Conservation (phyloP, 2,888 invertebrate genomes). For the Didymodactylos carnosus region DNA sequence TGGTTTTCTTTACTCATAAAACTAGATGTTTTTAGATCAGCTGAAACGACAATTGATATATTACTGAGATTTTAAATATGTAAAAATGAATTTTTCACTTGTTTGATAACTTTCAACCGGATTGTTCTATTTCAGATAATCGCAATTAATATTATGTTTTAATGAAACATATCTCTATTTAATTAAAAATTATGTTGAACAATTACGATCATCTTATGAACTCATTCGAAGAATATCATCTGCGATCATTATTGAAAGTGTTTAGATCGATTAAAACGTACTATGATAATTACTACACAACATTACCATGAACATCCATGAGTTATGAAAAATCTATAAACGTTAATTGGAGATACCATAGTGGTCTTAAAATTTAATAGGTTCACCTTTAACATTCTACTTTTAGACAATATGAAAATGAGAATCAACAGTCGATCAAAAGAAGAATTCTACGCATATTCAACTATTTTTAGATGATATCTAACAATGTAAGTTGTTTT, state of each 20-base stretch:
- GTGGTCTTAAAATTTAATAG: not conserved
- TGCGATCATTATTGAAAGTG: slow-evolving; percentile 25
- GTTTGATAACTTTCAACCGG: not conserved
- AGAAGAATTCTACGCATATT: slow-evolving; percentile 35
- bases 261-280: slow-evolving; percentile 27
- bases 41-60: slow-evolving; percentile 60
- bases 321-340: not conserved
- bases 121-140: slow-evolving; percentile 19
- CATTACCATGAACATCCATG: slow-evolving; percentile 63
- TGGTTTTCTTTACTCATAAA: too few relatives aligned
- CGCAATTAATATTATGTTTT: slow-evolving; percentile 21
- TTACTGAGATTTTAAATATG: slow-evolving; percentile 58
- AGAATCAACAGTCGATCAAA: slow-evolving; percentile 35
- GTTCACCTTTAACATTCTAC: not conserved
- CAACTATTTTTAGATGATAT: slow-evolving; percentile 27
- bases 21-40: slow-evolving; percentile 44
- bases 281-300: slow-evolving; percentile 52
- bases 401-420: slow-evolving; percentile 34
- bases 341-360: too few relatives aligned
- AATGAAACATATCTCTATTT: slow-evolving; percentile 33
- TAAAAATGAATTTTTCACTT: slow-evolving; percentile 11
- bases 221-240: slow-evolving; percentile 29
- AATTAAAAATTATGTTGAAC: slow-evolving; percentile 30
- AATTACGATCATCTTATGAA: slow-evolving; percentile 32
- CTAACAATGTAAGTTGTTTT: slow-evolving; percentile 29